Base-by-base conservation (phyloP, 2,888 invertebrate species). In the Labia minor region DNA sequence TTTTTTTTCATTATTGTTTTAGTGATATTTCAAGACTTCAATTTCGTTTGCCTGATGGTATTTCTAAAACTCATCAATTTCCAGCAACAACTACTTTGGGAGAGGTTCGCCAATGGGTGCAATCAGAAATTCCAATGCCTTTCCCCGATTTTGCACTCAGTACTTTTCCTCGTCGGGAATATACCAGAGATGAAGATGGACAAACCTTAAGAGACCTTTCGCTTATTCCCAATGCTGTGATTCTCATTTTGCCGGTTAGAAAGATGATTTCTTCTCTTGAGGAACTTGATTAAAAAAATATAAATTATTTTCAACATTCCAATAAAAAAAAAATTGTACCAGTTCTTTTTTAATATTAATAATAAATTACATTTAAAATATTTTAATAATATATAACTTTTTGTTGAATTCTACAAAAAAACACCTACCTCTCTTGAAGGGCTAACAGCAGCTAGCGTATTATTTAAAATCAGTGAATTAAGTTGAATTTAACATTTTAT, bases 1-100 rank as follows among this genome's bases (percentile, higher is more conserved):
- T 49, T 65, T 68, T 73, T 26, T 6, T 26, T 3, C 3, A 6
- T 26, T 3, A 26, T 6, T 26, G 26, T 26, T 74, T 37, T 70
- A 78, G 79, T 66, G 81, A 84, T 70, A 76, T 78, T 49, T 83
- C 90, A 0, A 83, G 92, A 66, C 84, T 96, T 49, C 95, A 95
- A 79, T 92, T 95, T 76, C 87, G 90, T 73, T 75, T 94, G 71
- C 90, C 94, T 0, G 89, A 91, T 76, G 95, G 95, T 0, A 82
- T 84, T 0, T 83, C 87, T 0, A 83, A 87, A 70, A 86, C 86
- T 1, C 86, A 89, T 33, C 85, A 85, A 71, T 94, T 95, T 75
- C 81, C 85, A 26, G 84, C 87, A 0, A 79, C 81, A 61, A 84
- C 84, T 19, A 84, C 86, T 0, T 78, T 95, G 1, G 79, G 79